phyloP scores from a whole-genome alignment of 2,113 vertebrate species.

The Hippocampus barbouri region DNA sequence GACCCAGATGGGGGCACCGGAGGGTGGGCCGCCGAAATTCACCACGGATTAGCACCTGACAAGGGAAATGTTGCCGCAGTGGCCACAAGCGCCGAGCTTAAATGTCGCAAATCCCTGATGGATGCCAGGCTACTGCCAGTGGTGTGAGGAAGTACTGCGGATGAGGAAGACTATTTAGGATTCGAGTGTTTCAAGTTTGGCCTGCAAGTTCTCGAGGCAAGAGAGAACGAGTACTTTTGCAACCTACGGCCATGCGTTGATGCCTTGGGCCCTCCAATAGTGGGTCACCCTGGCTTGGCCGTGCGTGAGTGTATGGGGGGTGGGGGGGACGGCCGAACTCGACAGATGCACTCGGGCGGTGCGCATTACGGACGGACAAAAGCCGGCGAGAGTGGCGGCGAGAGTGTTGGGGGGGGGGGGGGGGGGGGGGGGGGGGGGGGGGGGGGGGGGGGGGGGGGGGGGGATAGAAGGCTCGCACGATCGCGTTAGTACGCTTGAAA shows the following conservation, averaged over 20 bases:
- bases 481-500: conserved; percentile 2
- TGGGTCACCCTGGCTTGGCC: conserved; percentile 30
- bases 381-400: conserved; percentile 16
- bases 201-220: background rate
- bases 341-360: conserved; percentile 35
- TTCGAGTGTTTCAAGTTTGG: too few relatives aligned
- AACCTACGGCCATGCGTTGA: background rate
- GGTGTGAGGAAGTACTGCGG: too few relatives aligned
- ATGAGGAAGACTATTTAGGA: too few relatives aligned
- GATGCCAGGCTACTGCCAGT: background rate
- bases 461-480: conserved; percentile 16
- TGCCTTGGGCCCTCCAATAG: conserved; percentile 34
- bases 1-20: conserved; percentile 2
- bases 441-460: too few relatives aligned
- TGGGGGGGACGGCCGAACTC: conserved; percentile 15
- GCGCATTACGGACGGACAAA: conserved; percentile 38
- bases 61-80: conserved; percentile 51
- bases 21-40: conserved; percentile 27
- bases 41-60: conserved; percentile 52
- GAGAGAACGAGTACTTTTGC: conserved; percentile 1
- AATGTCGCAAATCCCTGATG: conserved; percentile 8
- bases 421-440: too few relatives aligned
- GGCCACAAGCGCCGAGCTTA: conserved; percentile 25
- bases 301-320: conserved; percentile 27
- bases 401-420: too few relatives aligned